Conservation (phyloP, 1,140 invertebrate genomes). For the Chelonus insularis region DNA sequence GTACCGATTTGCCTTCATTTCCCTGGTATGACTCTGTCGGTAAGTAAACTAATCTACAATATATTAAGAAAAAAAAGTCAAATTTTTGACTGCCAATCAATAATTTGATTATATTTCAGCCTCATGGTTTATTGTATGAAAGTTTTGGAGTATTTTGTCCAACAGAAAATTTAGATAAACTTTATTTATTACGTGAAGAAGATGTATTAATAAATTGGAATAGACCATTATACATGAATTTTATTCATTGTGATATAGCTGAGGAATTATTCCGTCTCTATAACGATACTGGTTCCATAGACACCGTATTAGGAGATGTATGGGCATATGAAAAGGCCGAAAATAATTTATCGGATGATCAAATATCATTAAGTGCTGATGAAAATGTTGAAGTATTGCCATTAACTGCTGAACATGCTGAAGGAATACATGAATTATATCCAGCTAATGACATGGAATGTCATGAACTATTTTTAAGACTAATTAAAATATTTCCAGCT, state of each 20-base stretch:
- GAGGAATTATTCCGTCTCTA: conserved; percentile 71
- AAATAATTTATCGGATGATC: no score
- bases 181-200: conserved; percentile 71
- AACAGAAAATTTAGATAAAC: conserved; percentile 68
- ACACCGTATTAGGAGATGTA: conserved; percentile 76
- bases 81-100: no score
- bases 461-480: conserved; percentile 76
- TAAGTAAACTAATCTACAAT: conserved; percentile 57
- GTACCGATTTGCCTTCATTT: conserved; percentile 81
- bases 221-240: conserved; percentile 79
- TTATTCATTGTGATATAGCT: conserved; percentile 76
- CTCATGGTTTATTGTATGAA: conserved; percentile 75
- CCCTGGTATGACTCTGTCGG: conserved; percentile 81
- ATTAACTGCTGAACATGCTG: conserved; percentile 73
- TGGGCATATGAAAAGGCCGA: conserved; percentile 68
- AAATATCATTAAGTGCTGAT: no score
- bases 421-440: conserved; percentile 80
- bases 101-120: conserved; percentile 58
- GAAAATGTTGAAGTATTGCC: conserved; percentile 56
- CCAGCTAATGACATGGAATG: conserved; percentile 84
- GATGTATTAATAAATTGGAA: conserved; percentile 77
- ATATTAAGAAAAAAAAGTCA: neutral
- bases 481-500: conserved; percentile 73
- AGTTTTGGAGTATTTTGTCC: conserved; percentile 83
- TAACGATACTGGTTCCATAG: conserved; percentile 66